These are phyloP conservation scores for Pogonomyrmex californicus DNA, from an alignment of 1,140 invertebrate genomes.

Conservation along the genomic window DNA sequence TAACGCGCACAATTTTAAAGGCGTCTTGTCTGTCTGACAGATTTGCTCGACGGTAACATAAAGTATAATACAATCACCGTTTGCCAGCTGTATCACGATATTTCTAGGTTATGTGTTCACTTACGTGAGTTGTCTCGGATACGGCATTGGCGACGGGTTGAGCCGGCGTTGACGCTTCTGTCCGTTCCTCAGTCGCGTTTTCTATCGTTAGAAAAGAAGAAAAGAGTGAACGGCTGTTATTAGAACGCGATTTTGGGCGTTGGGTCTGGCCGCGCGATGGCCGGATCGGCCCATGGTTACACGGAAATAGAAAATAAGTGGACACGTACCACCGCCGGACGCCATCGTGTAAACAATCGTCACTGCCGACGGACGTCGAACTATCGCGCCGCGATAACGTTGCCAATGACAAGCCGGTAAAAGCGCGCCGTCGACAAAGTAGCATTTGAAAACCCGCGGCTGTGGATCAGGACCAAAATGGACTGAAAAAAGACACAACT, in stretches of 20 bases:
- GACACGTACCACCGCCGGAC: slow-evolving; percentile 78
- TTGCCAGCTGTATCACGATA: not conserved
- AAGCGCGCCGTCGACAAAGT: slow-evolving; percentile 7
- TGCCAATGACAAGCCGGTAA: slow-evolving; percentile 8
- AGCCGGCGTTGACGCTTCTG: slow-evolving; percentile 71
- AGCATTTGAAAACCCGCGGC: not conserved
- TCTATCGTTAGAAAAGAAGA: slow-evolving; percentile 66
- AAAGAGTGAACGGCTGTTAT: not conserved
- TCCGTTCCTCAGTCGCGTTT: slow-evolving; percentile 75
- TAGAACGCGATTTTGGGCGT: not conserved
- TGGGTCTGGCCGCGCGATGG: not conserved
- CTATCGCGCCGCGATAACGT: slow-evolving; percentile 26
- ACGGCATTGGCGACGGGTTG: slow-evolving; percentile 79
- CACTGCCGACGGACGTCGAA: slow-evolving; percentile 62
- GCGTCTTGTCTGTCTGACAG: not conserved
- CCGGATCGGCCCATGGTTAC: slow-evolving; percentile 44
- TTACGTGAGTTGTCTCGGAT: slow-evolving; percentile 82
- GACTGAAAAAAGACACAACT: too few relatives aligned
- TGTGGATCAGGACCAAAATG: not conserved
- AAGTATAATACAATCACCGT: not conserved
- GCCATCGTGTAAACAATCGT: slow-evolving; percentile 79
- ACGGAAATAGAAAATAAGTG: slow-evolving; percentile 67
- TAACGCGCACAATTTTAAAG: not conserved
- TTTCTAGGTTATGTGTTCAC: slow-evolving; percentile 77
- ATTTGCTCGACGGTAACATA: not conserved